These are phyloP conservation scores for Atherix ibis DNA, from an alignment of 2,888 invertebrate genomes.

Conservation along the genomic window DNA sequence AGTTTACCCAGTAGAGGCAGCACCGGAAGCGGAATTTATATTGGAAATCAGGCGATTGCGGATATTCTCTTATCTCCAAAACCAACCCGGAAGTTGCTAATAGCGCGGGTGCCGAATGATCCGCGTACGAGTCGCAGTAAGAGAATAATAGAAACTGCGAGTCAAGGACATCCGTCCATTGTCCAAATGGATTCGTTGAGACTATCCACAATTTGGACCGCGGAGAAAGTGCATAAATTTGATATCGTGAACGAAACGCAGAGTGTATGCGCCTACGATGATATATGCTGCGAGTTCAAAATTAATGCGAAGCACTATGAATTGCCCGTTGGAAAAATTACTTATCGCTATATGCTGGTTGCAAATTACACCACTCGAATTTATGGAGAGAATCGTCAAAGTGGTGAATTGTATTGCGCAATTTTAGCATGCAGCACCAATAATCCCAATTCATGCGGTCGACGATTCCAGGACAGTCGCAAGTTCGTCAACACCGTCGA, in stretches of 20 bases:
- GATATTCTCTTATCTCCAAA: constrained; percentile 14
- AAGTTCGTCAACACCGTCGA: constrained; percentile 3
- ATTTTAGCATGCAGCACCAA: constrained; percentile 29
- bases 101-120: constrained; percentile 10
- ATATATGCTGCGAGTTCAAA: constrained; percentile 19
- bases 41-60: constrained; percentile 31
- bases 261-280: constrained; percentile 9
- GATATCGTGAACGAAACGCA: constrained; percentile 2
- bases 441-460: constrained; percentile 22
- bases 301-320: constrained; percentile 8
- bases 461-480: constrained; percentile 4
- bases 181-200: constrained; percentile 5
- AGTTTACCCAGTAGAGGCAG: constrained; percentile 44
- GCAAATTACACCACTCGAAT: constrained; percentile 7
- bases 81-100: constrained; percentile 17
- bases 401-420: constrained; percentile 20
- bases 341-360: constrained; percentile 7
- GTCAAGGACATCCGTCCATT: constrained; percentile 1
- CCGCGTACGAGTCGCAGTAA: constrained; percentile 9
- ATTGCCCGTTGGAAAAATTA: constrained; percentile 4
- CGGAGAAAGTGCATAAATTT: background rate
- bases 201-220: constrained; percentile 5
- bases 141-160: background rate
- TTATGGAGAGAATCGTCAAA: constrained; percentile 1
- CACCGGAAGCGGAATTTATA: constrained; percentile 62